Percentiles rank a stretch among this genome's conserved stretches.
These are phyloP conservation scores for Muricea muricata DNA, from an alignment of 92 coral and sea anemone genomes.

Conservation along the genomic window DNA sequence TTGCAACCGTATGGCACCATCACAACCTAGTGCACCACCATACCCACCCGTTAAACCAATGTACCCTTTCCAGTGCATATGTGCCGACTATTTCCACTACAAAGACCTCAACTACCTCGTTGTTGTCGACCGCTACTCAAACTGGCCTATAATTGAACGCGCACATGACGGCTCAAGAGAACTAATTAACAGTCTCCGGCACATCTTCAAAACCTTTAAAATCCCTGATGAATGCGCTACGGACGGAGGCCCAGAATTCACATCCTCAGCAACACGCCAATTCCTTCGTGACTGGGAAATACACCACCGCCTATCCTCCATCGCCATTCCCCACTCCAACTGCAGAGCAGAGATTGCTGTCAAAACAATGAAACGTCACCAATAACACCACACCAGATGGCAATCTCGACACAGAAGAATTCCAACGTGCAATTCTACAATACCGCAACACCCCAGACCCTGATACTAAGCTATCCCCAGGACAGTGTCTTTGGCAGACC, in stretches of 20 bases:
- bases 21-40: conserved; percentile 43
- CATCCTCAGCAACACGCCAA: conserved; percentile 22
- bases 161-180: conserved; percentile 29
- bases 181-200: conserved; percentile 46
- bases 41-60: background rate
- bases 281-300: conserved; percentile 49
- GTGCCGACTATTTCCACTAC: conserved; percentile 66
- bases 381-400: conserved; percentile 46
- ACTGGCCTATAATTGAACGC: conserved; percentile 17
- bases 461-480: too few relatives aligned
- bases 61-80: conserved; percentile 67
- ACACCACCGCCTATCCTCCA: too few relatives aligned
- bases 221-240: too few relatives aligned
- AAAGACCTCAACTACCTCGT: conserved; percentile 29
- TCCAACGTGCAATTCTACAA: conserved; percentile 49
- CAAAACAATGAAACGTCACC: conserved; percentile 48
- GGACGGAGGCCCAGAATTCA: conserved; percentile 48
- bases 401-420: conserved; percentile 34
- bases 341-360: conserved; percentile 56
- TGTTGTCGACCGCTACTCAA: conserved; percentile 6
- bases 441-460: conserved; percentile 48
- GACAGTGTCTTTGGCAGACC: too few relatives aligned
- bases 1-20: conserved; percentile 37
- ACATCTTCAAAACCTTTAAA: conserved; percentile 38
- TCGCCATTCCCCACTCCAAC: conserved; percentile 51